Evolutionary conservation across 2,888 invertebrate genomes (phyloP).

Genomic region (Notocelia uddmanniana): DNA sequence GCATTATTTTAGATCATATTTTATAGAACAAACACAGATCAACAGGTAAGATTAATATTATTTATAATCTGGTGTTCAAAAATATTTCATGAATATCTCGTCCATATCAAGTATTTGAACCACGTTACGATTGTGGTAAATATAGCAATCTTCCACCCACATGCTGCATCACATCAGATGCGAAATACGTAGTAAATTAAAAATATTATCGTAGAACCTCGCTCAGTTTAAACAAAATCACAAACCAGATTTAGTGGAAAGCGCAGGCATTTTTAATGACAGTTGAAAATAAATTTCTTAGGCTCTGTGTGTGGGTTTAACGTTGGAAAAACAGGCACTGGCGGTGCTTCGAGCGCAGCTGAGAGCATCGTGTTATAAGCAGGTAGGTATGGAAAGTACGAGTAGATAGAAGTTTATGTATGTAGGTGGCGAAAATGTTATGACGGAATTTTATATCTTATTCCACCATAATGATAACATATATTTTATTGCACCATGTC

Average conservation of each 20-base stretch:
- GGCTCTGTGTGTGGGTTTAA: conserved; percentile 58
- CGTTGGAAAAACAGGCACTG: conserved; percentile 24
- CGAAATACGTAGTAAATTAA: conserved; percentile 26
- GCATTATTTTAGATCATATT: too few species aligned
- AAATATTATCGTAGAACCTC: conserved; percentile 28
- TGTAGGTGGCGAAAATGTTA: not conserved
- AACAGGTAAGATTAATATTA: too few species aligned
- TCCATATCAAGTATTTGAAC: not conserved
- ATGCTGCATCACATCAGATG: not conserved
- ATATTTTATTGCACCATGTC: too few species aligned
- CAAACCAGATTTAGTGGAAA: conserved; percentile 27
- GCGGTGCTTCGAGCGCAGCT: not conserved
- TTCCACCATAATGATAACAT: too few species aligned
- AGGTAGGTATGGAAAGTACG: not conserved
- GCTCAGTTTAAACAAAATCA: conserved; percentile 27
- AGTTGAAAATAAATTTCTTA: conserved; percentile 41
- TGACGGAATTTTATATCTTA: not conserved
- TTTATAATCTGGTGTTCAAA: too few species aligned
- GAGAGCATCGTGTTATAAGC: not conserved
- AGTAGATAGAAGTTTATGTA: too few species aligned
- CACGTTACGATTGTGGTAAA: not conserved
- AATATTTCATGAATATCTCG: not conserved
- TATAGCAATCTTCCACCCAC: not conserved
- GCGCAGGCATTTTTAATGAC: conserved; percentile 45
- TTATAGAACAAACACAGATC: too few species aligned